phyloP scores from a whole-genome alignment of 1,140 invertebrate genomes.

The Aphaenogaster ashmeadi region DNA sequence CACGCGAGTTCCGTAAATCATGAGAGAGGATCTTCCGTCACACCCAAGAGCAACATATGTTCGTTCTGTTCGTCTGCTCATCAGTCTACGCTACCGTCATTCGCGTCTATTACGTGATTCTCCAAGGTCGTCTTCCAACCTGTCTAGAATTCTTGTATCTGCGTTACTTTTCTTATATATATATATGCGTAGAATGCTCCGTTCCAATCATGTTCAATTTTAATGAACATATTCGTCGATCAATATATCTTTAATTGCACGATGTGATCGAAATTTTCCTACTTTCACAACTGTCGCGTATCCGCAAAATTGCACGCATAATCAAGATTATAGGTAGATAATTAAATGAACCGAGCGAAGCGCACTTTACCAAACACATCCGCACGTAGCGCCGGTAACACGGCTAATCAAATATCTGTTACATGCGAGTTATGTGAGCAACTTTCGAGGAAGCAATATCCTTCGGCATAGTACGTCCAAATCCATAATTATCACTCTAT shows the following conservation, averaged over 20 bases:
- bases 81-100: not conserved
- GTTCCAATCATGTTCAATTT: not conserved
- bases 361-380: constrained; percentile 49
- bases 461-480: constrained; percentile 4
- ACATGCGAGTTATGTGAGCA: constrained; percentile 62
- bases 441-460: constrained; percentile 63
- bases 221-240: not conserved
- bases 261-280: constrained; percentile 16
- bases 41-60: not conserved
- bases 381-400: constrained; percentile 44
- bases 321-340: constrained; percentile 48
- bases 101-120: not conserved
- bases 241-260: not conserved
- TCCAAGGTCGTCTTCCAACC: not conserved
- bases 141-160: not conserved
- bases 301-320: constrained; percentile 2
- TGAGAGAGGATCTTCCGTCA: not conserved
- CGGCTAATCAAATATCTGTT: constrained; percentile 66
- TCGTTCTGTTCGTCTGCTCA: not conserved
- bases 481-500: not conserved
- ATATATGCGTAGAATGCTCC: too few relatives aligned
- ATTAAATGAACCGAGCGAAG: constrained; percentile 56
- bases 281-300: constrained; percentile 41
- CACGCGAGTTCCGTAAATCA: constrained; percentile 41
- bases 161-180: not conserved